phyloP scores from a whole-genome alignment of 1,140 invertebrate genomes.

The Colletes latitarsis region DNA sequence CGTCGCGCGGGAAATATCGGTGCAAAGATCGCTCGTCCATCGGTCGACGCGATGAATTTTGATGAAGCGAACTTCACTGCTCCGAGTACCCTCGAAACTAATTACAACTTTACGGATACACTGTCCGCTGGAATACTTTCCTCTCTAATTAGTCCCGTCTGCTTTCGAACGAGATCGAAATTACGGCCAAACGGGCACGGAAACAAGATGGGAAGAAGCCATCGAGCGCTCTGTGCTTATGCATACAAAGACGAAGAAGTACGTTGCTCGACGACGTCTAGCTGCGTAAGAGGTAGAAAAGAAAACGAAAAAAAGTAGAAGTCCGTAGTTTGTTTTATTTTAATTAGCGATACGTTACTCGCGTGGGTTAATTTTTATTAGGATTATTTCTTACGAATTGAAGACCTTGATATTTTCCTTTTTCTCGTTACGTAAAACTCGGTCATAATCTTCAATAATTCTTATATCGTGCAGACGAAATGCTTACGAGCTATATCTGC shows the following conservation, averaged over 20 bases:
- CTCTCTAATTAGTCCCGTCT: slow-evolving; percentile 50
- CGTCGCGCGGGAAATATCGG: not conserved
- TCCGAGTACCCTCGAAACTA: slow-evolving; percentile 17
- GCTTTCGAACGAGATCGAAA: slow-evolving; percentile 20
- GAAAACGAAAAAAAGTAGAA: too few relatives aligned
- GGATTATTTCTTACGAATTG: too few relatives aligned
- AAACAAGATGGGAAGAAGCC: not conserved
- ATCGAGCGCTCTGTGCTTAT: not conserved
- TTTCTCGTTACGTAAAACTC: too few relatives aligned
- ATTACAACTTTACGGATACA: slow-evolving; percentile 24
- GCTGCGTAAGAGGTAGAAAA: too few relatives aligned
- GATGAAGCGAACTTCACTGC: not conserved
- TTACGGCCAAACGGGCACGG: not conserved
- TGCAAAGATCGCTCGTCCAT: not conserved
- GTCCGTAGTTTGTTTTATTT: too few relatives aligned
- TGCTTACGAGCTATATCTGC: too few relatives aligned
- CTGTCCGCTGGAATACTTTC: not conserved
- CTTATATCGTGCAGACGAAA: too few relatives aligned
- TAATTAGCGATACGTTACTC: too few relatives aligned
- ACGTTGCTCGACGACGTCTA: too few relatives aligned
- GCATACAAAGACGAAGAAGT: not conserved
- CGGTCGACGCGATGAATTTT: slow-evolving; percentile 8
- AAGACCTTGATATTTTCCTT: too few relatives aligned
- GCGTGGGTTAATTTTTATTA: too few relatives aligned
- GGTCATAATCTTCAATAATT: too few relatives aligned